Evolutionary conservation across 2,797 vertebrate genomes (phyloP).

Genomic region (Falco novaeseelandiae): DNA sequence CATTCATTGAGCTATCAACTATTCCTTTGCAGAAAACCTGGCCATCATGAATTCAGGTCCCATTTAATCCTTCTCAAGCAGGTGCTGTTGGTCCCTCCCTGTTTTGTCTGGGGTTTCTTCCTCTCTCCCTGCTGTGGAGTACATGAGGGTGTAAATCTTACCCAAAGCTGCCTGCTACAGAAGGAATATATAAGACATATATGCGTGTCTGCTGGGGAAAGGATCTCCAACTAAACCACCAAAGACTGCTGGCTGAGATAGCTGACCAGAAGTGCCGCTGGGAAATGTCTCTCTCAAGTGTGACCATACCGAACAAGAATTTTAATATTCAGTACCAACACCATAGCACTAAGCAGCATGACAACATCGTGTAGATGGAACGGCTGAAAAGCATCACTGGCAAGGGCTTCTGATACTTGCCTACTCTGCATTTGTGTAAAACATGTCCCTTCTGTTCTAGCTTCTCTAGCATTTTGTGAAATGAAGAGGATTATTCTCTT

Average conservation of each 20-base stretch:
- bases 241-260: neutral
- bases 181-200: neutral
- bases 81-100: neutral
- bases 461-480: neutral
- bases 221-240: neutral
- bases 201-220: neutral
- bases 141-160: neutral
- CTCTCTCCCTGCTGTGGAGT: neutral
- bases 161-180: neutral
- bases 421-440: neutral
- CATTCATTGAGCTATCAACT: neutral
- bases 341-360: rapidly evolving
- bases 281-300: neutral
- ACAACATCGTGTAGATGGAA: neutral
- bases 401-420: neutral
- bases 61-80: neutral
- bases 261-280: neutral
- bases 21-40: neutral
- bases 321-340: neutral
- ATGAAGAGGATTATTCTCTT: neutral
- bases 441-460: neutral
- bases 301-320: neutral
- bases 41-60: neutral
- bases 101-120: neutral
- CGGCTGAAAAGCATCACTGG: neutral